These are phyloP conservation scores for Poecilia wingei DNA, from an alignment of 2,797 vertebrate species.

Conservation along the genomic window DNA sequence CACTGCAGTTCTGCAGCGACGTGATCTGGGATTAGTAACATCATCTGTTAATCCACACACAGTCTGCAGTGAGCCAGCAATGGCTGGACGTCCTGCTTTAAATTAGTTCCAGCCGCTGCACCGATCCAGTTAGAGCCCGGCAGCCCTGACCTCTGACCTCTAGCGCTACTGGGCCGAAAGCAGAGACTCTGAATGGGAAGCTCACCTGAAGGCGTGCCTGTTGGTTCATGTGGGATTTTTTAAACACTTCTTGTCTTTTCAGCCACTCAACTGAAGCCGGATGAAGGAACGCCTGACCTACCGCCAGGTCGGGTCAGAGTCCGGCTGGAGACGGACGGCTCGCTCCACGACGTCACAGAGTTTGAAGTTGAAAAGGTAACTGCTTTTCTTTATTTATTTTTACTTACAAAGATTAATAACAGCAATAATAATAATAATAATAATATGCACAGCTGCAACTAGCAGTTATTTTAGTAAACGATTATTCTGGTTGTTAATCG, in stretches of 20 bases:
- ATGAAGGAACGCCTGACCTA: constrained; percentile 91
- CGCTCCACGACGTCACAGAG: constrained; percentile 82
- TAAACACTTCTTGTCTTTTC: constrained; percentile 6
- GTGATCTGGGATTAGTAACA: constrained; percentile 25
- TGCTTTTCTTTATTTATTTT: not conserved
- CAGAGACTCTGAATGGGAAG: not conserved
- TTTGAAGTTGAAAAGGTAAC: constrained; percentile 85
- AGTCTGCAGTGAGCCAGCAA: constrained; percentile 20
- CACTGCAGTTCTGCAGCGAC: not conserved
- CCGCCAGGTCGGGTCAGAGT: constrained; percentile 84
- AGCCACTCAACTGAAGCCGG: constrained; percentile 93
- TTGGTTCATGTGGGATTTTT: not conserved
- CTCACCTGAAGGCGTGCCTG: not conserved
- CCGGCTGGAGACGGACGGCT: constrained; percentile 79
- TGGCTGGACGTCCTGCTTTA: constrained; percentile 19
- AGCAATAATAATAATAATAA: not conserved
- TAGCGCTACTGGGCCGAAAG: constrained; percentile 3
- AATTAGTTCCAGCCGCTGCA: constrained; percentile 13
- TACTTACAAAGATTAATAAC: not conserved
- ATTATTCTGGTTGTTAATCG: no score
- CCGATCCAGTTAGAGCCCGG: constrained; percentile 26
- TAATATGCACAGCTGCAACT: no score
- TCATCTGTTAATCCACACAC: constrained; percentile 31
- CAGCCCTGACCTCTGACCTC: constrained; percentile 5
- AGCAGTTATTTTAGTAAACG: no score